These are phyloP conservation scores for Chymomyza procnemis DNA, from an alignment of 2,888 invertebrate genomes.

Conservation along the genomic window DNA sequence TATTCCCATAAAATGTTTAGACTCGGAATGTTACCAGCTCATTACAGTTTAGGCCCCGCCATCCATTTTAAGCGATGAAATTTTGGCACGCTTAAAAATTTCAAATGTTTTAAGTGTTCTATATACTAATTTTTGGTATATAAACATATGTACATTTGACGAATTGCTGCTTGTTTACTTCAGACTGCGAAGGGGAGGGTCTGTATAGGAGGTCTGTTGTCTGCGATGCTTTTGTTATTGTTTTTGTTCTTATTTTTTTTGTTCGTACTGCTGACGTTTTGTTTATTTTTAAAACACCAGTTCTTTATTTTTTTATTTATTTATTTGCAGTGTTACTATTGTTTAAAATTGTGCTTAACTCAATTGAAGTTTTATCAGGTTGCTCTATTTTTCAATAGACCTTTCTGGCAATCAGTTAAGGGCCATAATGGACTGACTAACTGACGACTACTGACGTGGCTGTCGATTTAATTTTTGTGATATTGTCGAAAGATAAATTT, in stretches of 20 bases:
- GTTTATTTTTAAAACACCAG: neutral
- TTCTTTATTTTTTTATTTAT: neutral
- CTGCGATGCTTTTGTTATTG: neutral
- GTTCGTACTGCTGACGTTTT: neutral
- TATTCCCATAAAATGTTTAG: no score
- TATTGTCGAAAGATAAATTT: neutral
- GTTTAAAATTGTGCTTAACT: neutral
- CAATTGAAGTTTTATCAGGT: neutral
- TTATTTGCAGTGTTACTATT: neutral
- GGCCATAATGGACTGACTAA: no score
- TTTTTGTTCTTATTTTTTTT: neutral
- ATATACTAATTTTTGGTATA: neutral
- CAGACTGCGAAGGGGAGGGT: neutral
- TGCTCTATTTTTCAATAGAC: neutral
- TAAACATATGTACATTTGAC: neutral
- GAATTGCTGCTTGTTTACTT: neutral
- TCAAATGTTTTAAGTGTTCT: neutral
- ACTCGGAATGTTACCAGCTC: no score
- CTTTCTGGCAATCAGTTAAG: neutral
- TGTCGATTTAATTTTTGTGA: neutral
- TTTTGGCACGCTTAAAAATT: neutral
- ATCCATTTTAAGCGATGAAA: neutral
- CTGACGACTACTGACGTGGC: neutral
- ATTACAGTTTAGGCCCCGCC: neutral
- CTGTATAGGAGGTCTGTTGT: neutral